Evolutionary conservation across 1,140 invertebrate species (phyloP), one percentile per base, ranked within the genome.

Genomic region (Steinernema feltiae): DNA sequence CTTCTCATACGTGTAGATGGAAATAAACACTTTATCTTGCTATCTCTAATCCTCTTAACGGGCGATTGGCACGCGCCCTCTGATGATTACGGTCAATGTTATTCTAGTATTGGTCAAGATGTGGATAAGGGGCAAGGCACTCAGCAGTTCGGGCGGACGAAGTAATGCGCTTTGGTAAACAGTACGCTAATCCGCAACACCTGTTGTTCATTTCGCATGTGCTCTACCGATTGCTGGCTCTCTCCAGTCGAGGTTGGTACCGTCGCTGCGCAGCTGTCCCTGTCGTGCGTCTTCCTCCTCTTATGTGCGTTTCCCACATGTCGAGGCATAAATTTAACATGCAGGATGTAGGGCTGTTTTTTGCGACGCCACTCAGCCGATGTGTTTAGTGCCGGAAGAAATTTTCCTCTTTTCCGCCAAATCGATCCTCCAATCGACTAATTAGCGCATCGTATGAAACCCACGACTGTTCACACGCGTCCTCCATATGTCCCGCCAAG

Each of bases 131-230:
- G 53, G 15, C 53, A 27, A 27, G 12, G 7, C 53, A 63, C 53
- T 63, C 24, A 7, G 7, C 7, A 41, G 35, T 41, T n/a, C n/a
- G n/a, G n/a, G n/a, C n/a, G n/a, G 41, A n/a, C 41, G 7, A n/a
- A 46, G 41, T 46, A 46, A 46, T 46, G 41, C 41, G 41, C 41
- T 46, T 46, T 46, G 41, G 53, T 27, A 63, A 63, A 63, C 53
- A 63, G 24, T n/a, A 21, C 53, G 24, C 12, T 63, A 63, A 63
- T 63, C 53, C 53, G 53, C 24, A 27, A 63, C 53, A 63, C 53
- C 53, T 63, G 53, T 63, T 63, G 53, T 27, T 27, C 41, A 63
- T 63, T 63, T 27, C 24, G 53, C 53, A 63, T 63, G 24, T 63
- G 53, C 24, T 63, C 53, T 63, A 63, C 53, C 53, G 53, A 21